Conservation (phyloP, 2,888 invertebrate species). For the Heliconius cydno region DNA sequence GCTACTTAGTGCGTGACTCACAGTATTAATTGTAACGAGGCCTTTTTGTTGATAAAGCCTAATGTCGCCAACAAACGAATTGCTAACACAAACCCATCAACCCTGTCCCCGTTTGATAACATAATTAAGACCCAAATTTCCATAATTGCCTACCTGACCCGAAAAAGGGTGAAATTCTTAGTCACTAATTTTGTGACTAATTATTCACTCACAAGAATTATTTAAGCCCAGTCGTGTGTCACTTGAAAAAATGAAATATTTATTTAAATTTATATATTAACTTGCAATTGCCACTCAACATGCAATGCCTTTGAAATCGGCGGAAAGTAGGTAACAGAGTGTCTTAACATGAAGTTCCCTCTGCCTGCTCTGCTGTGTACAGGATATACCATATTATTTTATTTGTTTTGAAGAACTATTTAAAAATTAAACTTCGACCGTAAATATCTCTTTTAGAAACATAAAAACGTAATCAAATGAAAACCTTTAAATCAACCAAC, state of each 20-base stretch:
- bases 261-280: too few relatives aligned
- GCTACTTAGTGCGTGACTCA: slow-evolving; percentile 60
- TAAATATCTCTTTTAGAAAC: not conserved
- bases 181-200: not conserved
- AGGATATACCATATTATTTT: too few relatives aligned
- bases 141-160: slow-evolving; percentile 49
- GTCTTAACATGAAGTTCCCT: too few relatives aligned
- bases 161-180: not conserved
- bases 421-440: not conserved
- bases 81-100: slow-evolving; percentile 53
- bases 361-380: too few relatives aligned
- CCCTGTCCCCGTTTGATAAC: slow-evolving; percentile 67
- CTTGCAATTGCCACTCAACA: too few relatives aligned
- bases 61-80: slow-evolving; percentile 54
- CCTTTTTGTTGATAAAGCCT: slow-evolving; percentile 60
- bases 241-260: too few relatives aligned
- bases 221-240: not conserved
- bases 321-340: too few relatives aligned
- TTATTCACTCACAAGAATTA: not conserved
- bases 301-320: too few relatives aligned
- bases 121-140: slow-evolving; percentile 54
- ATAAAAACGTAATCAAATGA: slow-evolving; percentile 37
- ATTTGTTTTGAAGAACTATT: not conserved
- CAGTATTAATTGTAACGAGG: slow-evolving; percentile 53
- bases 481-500: slow-evolving; percentile 47